These are phyloP conservation scores for Caenorhabditis briggsae DNA, from an alignment of 1,140 invertebrate species.

Conservation along the genomic window DNA sequence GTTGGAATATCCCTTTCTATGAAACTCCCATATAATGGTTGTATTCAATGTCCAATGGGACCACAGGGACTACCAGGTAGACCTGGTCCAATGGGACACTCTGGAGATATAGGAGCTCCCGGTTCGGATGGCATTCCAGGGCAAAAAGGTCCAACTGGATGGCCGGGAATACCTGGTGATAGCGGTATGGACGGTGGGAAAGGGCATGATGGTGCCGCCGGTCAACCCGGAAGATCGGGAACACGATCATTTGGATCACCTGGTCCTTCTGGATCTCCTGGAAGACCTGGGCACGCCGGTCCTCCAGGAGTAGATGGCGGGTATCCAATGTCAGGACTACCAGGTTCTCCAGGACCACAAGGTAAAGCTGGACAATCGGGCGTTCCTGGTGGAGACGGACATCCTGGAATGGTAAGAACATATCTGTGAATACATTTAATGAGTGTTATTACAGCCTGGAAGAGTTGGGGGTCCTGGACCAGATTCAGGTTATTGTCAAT, in stretches of 20 bases:
- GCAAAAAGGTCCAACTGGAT: constrained; percentile 27
- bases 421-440: neutral
- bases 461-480: constrained; percentile 30
- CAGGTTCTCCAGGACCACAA: constrained; percentile 35
- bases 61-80: constrained; percentile 43
- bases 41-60: constrained; percentile 60
- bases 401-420: constrained; percentile 1
- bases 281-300: neutral
- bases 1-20: constrained; percentile 36
- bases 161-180: constrained; percentile 38
- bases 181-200: neutral
- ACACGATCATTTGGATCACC: constrained; percentile 1
- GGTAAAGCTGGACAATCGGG: constrained; percentile 29
- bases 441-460: neutral
- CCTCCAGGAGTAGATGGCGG: constrained; percentile 23
- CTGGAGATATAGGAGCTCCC: constrained; percentile 4
- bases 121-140: constrained; percentile 55
- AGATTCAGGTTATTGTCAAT: constrained; percentile 54
- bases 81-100: constrained; percentile 33
- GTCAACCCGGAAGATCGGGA: constrained; percentile 19
- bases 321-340: neutral
- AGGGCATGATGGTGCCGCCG: constrained; percentile 33
- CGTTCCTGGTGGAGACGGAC: constrained; percentile 5
- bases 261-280: constrained; percentile 1
- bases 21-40: constrained; percentile 50